Conservation (phyloP, 2,113 vertebrate species). For the Tachysurus vachellii region DNA sequence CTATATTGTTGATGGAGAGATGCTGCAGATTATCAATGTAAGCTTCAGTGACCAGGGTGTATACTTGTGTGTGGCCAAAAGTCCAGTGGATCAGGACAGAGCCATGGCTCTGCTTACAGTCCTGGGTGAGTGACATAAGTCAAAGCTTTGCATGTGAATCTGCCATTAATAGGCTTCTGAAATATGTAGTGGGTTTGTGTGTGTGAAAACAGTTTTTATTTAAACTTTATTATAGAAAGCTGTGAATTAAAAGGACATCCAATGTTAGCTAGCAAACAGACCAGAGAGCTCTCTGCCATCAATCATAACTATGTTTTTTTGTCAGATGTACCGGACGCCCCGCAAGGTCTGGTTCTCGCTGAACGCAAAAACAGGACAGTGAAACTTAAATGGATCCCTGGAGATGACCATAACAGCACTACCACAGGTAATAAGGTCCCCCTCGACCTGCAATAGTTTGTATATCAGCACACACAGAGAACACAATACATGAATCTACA, state of each 20-base stretch:
- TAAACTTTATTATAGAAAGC: neutral
- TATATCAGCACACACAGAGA: conserved; percentile 3
- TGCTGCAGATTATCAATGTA: conserved; percentile 83
- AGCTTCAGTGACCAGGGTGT: conserved; percentile 80
- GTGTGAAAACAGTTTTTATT: neutral
- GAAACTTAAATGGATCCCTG: conserved; percentile 85
- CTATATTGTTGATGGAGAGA: conserved; percentile 76
- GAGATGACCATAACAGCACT: conserved; percentile 85
- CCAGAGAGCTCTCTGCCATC: neutral
- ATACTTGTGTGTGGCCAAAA: conserved; percentile 82
- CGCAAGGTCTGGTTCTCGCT: conserved; percentile 80
- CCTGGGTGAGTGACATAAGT: conserved; percentile 77
- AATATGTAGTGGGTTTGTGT: neutral
- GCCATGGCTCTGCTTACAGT: conserved; percentile 77
- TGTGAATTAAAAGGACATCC: neutral
- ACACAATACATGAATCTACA: neutral
- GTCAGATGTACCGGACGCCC: conserved; percentile 86
- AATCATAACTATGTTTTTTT: conserved; percentile 42
- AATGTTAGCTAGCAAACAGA: neutral
- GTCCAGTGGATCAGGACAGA: conserved; percentile 74
- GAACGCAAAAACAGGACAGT: conserved; percentile 82
- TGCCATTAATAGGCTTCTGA: neutral
- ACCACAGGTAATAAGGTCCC: conserved; percentile 76
- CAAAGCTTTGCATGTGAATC: neutral
- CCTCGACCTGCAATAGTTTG: conserved; percentile 4